Conservation (phyloP, 2,888 invertebrate genomes). For the Leuctra nigra region DNA sequence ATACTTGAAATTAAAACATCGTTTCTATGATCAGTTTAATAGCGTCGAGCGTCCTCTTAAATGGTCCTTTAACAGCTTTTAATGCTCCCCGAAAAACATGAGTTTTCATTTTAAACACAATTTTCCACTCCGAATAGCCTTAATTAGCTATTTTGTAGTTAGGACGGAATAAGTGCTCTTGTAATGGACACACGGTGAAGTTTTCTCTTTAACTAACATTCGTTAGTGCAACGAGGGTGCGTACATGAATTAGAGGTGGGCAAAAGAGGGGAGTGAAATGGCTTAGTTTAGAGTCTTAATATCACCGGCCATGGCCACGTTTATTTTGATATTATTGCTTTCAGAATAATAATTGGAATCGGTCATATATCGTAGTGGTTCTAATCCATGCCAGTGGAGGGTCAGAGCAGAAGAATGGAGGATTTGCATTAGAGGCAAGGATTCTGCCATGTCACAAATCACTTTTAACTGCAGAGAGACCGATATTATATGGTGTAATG, state of each 20-base stretch:
- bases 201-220: conserved; percentile 13
- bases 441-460: conserved; percentile 43
- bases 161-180: conserved; percentile 6
- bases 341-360: conserved; percentile 41
- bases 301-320: conserved; percentile 14
- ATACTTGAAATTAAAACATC: not conserved
- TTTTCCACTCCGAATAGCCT: not conserved
- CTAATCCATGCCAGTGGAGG: conserved; percentile 11
- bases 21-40: not conserved
- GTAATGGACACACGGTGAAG: conserved; percentile 6
- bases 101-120: conserved; percentile 16
- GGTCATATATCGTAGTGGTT: conserved; percentile 34
- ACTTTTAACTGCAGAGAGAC: conserved; percentile 37
- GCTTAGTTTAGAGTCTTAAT: conserved; percentile 17
- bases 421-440: conserved; percentile 41
- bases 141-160: conserved; percentile 10
- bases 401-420: conserved; percentile 37
- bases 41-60: not conserved
- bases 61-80: not conserved
- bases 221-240: conserved; percentile 1
- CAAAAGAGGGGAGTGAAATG: conserved; percentile 14
- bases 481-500: conserved; percentile 29
- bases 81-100: conserved; percentile 5
- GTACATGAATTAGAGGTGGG: conserved; percentile 4
- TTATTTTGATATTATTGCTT: conserved; percentile 28